Evolutionary conservation across 2,113 vertebrate genomes (phyloP).

Genomic region (Promerops cafer): DNA sequence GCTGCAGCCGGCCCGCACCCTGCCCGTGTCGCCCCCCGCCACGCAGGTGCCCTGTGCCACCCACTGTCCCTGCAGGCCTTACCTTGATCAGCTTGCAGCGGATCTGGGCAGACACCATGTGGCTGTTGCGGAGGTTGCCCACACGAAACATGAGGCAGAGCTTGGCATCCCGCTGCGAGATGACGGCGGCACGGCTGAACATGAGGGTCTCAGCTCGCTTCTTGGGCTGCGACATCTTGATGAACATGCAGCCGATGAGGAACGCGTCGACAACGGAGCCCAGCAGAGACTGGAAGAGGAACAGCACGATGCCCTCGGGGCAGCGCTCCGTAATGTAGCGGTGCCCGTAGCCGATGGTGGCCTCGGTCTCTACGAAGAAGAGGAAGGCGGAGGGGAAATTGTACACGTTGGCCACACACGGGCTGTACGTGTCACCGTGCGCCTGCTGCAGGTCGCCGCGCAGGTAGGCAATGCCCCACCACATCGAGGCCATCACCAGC

Average conservation of each 20-base stretch:
- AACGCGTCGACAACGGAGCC: slow-evolving; percentile 98
- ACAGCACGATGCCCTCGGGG: slow-evolving; percentile 97
- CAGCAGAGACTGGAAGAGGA: slow-evolving; percentile 97
- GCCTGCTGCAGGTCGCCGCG: slow-evolving; percentile 90
- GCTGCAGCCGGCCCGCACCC: too few species aligned
- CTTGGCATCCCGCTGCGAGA: slow-evolving; percentile 94
- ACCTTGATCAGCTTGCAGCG: slow-evolving; percentile 99
- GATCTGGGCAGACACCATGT: slow-evolving; percentile 99
- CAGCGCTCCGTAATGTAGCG: slow-evolving; percentile 96
- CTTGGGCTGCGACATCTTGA: slow-evolving; percentile 99
- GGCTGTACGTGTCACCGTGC: slow-evolving; percentile 92
- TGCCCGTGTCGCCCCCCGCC: fast-evolving
- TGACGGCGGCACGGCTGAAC: slow-evolving; percentile 91
- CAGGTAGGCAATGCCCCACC: slow-evolving; percentile 97
- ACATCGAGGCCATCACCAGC: slow-evolving; percentile 99
- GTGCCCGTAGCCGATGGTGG: slow-evolving; percentile 96
- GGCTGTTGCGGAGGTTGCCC: slow-evolving; percentile 98
- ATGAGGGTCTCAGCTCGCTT: slow-evolving; percentile 96
- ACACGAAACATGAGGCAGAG: slow-evolving; percentile 98
- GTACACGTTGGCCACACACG: slow-evolving; percentile 97
- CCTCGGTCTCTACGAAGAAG: slow-evolving; percentile 98
- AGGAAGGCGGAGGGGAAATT: slow-evolving; percentile 98
- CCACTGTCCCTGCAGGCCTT: background rate
- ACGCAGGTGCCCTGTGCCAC: fast-evolving
- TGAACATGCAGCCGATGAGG: slow-evolving; percentile 98